phyloP scores from a whole-genome alignment of 2,113 vertebrate species.

The Pangasianodon gigas region DNA sequence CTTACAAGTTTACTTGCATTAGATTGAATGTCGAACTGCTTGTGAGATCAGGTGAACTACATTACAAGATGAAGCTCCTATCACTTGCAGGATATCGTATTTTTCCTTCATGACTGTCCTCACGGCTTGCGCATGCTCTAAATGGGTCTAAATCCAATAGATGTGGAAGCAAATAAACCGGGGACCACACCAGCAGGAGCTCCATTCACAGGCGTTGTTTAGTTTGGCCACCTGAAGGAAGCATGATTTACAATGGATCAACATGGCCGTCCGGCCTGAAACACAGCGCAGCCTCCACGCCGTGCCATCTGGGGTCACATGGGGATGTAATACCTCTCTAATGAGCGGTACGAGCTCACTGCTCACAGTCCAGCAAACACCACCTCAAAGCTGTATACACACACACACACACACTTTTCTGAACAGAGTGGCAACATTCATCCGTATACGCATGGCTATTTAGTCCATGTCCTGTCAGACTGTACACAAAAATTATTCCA shows the following conservation, averaged over 20 bases:
- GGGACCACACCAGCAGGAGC: conserved; percentile 48
- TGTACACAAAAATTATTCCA: neutral
- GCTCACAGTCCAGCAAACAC: conserved; percentile 1
- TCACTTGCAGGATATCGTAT: neutral
- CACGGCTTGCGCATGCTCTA: conserved; percentile 19
- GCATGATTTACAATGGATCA: conserved; percentile 57
- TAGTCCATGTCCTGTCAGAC: neutral
- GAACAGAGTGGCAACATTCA: neutral
- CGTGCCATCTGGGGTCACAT: conserved; percentile 46
- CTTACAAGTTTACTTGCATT: neutral
- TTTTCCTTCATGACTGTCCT: conserved; percentile 22
- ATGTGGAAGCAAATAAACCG: conserved; percentile 48
- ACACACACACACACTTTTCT: conserved; percentile 20
- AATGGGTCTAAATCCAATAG: conserved; percentile 4
- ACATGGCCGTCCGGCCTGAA: conserved; percentile 39
- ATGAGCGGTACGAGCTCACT: conserved; percentile 15
- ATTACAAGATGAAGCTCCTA: neutral
- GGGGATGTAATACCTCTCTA: conserved; percentile 21
- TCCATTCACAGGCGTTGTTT: conserved; percentile 52
- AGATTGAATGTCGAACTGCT: neutral
- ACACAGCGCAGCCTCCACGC: neutral
- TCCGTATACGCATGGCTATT: neutral
- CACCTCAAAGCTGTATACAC: conserved; percentile 15
- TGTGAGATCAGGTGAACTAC: neutral
- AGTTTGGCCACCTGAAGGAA: conserved; percentile 43